Evolutionary conservation across 2,888 invertebrate species (phyloP), one percentile per base, ranked within the genome.

Genomic region (Onchidella celtica): DNA sequence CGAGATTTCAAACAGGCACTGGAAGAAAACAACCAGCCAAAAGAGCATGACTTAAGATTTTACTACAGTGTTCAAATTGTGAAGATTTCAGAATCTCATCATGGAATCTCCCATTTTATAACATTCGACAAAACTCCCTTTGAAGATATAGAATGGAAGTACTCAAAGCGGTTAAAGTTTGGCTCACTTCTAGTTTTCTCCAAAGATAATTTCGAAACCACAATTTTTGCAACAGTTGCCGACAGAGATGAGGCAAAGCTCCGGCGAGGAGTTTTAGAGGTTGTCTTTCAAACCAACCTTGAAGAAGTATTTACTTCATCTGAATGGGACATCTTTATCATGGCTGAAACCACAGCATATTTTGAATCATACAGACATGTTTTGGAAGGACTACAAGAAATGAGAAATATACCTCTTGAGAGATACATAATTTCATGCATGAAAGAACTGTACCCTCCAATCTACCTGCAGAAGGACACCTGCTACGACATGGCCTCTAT

Each of bases 291-390:
- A 55, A 69, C 69, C 38, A 68, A 74, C 57, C 57, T 85, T 4
- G 81, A 84, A 9, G 69, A 82, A 9, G 63, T 86, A 3, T 72
- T 85, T 24, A 76, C 86, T 29, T 74, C 84, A 9, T 40, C 81
- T 11, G 55, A 82, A 36, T 83, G 79, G 47, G 86, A 86, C 11
- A 79, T 59, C 27, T 91, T 89, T 77, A 69, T 95, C 0, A 96
- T 97, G 96, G 95, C 96, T 1, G 97, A 97, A 91, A 96, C 96
- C 72, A 95, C 95, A 74, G 95, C 96, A 0, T 97, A 96, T 91
- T 97, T 97, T 90, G 97, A 97, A 90, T 96, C 97, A 0, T 97
- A 97, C 90, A 94, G 95, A 85, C 95, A 96, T 89, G 96, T 97
- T 0, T 93, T 97, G 75, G 95, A 94, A 86, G 96, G 95, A n/a